Percentiles rank a stretch among this genome's conserved stretches.
Conservation (phyloP, 2,797 vertebrate genomes). For the Centropyge bicolor region DNA sequence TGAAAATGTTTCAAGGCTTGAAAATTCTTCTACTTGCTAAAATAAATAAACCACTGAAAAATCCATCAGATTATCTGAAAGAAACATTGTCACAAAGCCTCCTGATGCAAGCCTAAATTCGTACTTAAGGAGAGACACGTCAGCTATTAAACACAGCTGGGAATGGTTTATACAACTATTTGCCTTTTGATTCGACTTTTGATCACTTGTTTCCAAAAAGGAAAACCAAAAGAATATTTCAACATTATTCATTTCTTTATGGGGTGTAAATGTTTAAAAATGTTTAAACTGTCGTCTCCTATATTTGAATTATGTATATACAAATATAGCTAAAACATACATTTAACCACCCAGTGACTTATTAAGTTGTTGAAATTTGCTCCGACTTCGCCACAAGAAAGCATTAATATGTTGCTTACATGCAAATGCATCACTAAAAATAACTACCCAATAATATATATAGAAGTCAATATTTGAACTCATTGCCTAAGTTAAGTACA, state of each 20-base stretch:
- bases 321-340: too few species aligned
- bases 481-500: not conserved
- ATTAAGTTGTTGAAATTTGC: not conserved
- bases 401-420: not conserved
- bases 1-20: not conserved
- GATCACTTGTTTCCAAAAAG: conserved; percentile 14
- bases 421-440: not conserved
- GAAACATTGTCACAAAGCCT: not conserved
- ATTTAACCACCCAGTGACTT: not conserved
- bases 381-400: not conserved
- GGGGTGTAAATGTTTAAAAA: too few species aligned
- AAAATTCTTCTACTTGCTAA: not conserved
- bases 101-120: not conserved
- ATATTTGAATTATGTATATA: too few species aligned
- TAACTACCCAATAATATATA: not conserved
- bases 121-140: not conserved
- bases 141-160: conserved; percentile 27
- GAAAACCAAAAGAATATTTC: not conserved
- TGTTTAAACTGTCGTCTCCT: too few species aligned
- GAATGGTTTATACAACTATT: not conserved
- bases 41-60: not conserved
- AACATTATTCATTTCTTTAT: not conserved
- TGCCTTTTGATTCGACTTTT: not conserved
- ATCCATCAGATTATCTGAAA: not conserved
- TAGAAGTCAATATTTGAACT: not conserved